Conservation (phyloP, 1,140 invertebrate species). For the Rhynchophorus ferrugineus region DNA sequence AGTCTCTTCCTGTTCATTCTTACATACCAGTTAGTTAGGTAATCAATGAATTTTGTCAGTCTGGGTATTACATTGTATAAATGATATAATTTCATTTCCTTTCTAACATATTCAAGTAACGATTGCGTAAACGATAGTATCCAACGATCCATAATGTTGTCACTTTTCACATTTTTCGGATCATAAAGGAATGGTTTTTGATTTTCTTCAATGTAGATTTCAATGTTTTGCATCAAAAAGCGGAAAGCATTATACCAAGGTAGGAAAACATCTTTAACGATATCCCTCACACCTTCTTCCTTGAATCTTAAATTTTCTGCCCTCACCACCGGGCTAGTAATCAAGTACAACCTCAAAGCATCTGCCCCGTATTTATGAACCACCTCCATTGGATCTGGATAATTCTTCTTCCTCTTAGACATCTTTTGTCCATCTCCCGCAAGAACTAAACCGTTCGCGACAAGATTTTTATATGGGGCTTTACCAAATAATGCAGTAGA, state of each 20-base stretch:
- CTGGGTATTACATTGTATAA: slow-evolving; percentile 93
- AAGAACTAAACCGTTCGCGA: slow-evolving; percentile 91
- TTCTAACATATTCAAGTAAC: slow-evolving; percentile 76
- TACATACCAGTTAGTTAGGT: slow-evolving; percentile 97
- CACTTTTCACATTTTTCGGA: slow-evolving; percentile 46
- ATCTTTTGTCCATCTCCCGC: slow-evolving; percentile 98
- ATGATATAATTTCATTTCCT: slow-evolving; percentile 91
- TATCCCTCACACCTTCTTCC: slow-evolving; percentile 89
- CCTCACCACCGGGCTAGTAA: slow-evolving; percentile 96
- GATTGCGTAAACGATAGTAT: slow-evolving; percentile 95
- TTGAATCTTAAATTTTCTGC: slow-evolving; percentile 96
- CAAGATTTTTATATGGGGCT: slow-evolving; percentile 95
- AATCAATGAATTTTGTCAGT: slow-evolving; percentile 93
- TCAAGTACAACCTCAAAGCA: slow-evolving; percentile 90
- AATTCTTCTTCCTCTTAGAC: slow-evolving; percentile 99
- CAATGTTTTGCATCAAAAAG: slow-evolving; percentile 90
- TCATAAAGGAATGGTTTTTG: slow-evolving; percentile 55
- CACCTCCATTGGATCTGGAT: slow-evolving; percentile 91
- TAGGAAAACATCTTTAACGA: slow-evolving; percentile 96
- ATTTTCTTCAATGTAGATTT: slow-evolving; percentile 69
- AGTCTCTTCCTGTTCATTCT: slow-evolving; percentile 91
- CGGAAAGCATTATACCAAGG: slow-evolving; percentile 99
- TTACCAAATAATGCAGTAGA: slow-evolving; percentile 95
- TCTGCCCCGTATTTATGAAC: slow-evolving; percentile 95
- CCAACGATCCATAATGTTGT: slow-evolving; percentile 96